Evolutionary conservation across 2,113 vertebrate species (phyloP), one percentile per base, ranked within the genome.

Genomic region (Misgurnus mizolepis): DNA sequence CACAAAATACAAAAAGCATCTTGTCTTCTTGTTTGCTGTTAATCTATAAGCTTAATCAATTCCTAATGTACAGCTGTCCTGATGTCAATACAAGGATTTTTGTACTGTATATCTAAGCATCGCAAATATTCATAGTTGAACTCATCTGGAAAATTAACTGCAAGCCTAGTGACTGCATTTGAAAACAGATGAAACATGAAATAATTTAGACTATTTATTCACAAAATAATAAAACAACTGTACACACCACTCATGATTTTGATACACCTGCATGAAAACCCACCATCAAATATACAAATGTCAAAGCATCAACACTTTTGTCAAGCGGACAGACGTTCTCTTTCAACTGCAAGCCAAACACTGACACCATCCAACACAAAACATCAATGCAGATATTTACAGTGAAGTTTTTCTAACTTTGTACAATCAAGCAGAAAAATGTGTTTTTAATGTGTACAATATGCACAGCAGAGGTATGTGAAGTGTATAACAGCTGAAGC

Each of bases 391-490:
- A 67, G 40, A 41, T 72, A 80, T 80, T 78, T 73, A 78, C 62
- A 84, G 9, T 78, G 50, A 84, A 80, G 79, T 22, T 64, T 50
- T 76, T 41, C 22, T 70, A 71, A 74, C 41, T 18, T 61, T 84
- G 58, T 70, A 78, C 79, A 62, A 18, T 60, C n/a, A 68, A 68
- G 58, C 73, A 64, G 27, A 11, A n/a, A 17, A 74, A 5, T 56
- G 12, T 34, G 22, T 74, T 45, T 66, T 34, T 34, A 34, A 34
- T 67, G 43, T 77, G 82, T 79, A 78, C 73, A 73, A 58, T 72
- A 74, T 73, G 69, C 66, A 66, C 49, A 78, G 56, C 67, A 76
- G 80, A 34, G 40, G 70, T 62, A 40, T 58, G 64, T 67, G 56
- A 45, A 50, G 56, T 65, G 75, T 64, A 61, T 65, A 53, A 76